phyloP scores from a whole-genome alignment of 92 coral and sea anemone species.

The Epizoanthus scotinus region DNA sequence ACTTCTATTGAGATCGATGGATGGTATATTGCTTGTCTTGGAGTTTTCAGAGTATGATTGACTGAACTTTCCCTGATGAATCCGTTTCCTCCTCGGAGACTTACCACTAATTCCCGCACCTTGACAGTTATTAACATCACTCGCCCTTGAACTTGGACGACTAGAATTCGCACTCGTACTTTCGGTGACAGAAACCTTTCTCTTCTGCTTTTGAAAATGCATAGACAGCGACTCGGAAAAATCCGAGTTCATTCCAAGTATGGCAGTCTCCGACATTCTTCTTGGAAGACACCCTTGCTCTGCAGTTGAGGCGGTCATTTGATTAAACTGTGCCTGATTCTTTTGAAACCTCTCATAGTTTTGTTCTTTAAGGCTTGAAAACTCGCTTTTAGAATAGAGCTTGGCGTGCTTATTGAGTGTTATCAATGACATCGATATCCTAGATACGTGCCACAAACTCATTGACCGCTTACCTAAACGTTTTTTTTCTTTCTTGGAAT shows the following conservation, averaged over 20 bases:
- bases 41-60: neutral
- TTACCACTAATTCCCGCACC: neutral
- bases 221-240: neutral
- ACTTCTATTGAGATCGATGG: neutral
- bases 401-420: conserved; percentile 21
- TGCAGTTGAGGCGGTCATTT: neutral
- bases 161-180: neutral
- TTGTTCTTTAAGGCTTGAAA: conserved; percentile 10
- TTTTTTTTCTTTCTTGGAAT: neutral
- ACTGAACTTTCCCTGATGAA: neutral
- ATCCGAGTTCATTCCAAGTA: neutral
- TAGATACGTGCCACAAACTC: conserved; percentile 17
- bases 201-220: neutral
- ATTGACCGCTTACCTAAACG: neutral
- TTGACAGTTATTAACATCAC: neutral
- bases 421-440: neutral
- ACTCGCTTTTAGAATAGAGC: conserved; percentile 28
- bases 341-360: neutral
- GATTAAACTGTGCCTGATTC: conserved; percentile 3
- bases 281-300: neutral
- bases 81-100: neutral
- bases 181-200: neutral
- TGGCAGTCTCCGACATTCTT: neutral
- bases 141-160: neutral
- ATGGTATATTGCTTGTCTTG: neutral